A percentile compares a stretch with the other conserved stretches of the same genome.
Evolutionary conservation across 2,888 invertebrate genomes (phyloP).

Genomic region (Sesia bembeciformis): DNA sequence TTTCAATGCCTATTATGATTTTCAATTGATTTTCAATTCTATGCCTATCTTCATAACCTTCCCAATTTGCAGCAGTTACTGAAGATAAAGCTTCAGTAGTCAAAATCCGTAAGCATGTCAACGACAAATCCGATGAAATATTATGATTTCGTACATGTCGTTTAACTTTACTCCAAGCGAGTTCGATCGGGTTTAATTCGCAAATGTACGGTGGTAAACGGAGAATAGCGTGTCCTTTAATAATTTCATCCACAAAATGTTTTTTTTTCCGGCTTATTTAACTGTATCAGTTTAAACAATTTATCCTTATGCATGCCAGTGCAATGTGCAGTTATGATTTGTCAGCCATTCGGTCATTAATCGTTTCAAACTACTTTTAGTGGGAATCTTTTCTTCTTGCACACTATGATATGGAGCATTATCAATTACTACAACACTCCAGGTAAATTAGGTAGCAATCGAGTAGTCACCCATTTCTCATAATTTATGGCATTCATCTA

Average conservation of each 20-base stretch:
- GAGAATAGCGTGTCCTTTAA: constrained; percentile 1
- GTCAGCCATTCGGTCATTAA: background rate
- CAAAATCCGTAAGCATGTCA: background rate
- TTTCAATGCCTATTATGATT: background rate
- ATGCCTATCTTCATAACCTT: background rate
- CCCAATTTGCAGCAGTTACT: background rate
- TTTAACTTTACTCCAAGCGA: constrained; percentile 1
- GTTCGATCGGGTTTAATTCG: constrained; percentile 1
- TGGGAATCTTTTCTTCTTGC: background rate
- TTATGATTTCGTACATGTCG: background rate
- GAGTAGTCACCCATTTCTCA: background rate
- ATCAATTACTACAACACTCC: constrained; percentile 1
- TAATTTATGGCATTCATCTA: background rate
- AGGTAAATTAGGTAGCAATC: background rate
- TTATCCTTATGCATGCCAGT: background rate
- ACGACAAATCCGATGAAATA: background rate
- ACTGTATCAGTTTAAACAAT: background rate
- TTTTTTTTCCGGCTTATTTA: background rate
- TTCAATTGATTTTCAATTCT: too few species aligned
- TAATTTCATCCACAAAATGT: background rate
- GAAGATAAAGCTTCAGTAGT: background rate
- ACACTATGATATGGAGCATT: background rate
- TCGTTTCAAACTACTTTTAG: background rate
- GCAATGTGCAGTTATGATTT: too few species aligned
- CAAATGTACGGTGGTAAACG: background rate